phyloP scores from a whole-genome alignment of 1,140 invertebrate species.

The Telenomus remus region DNA sequence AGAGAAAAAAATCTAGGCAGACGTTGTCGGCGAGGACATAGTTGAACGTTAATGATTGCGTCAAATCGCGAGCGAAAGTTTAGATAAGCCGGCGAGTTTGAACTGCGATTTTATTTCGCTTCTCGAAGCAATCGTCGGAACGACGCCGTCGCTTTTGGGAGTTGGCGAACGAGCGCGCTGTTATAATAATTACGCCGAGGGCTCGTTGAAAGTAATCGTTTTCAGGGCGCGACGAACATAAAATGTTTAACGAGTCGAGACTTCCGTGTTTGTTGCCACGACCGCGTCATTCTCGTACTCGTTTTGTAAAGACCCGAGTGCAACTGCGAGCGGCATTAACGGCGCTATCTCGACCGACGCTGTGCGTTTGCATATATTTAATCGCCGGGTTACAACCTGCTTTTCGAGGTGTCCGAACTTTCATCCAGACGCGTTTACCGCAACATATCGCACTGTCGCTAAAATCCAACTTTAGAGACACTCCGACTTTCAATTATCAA shows the following conservation, averaged over 20 bases:
- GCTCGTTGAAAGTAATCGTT: constrained; percentile 47
- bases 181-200: constrained; percentile 39
- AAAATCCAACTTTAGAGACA: too few species aligned
- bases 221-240: constrained; percentile 31
- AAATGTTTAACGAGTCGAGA: constrained; percentile 47
- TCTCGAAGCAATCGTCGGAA: constrained; percentile 22
- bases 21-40: too few species aligned
- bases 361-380: constrained; percentile 43
- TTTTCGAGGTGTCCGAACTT: constrained; percentile 45
- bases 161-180: constrained; percentile 16
- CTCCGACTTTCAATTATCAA: not conserved
- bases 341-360: constrained; percentile 53
- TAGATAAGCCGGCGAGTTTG: constrained; percentile 20
- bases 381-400: constrained; percentile 36
- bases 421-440: constrained; percentile 24
- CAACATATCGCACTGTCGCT: too few species aligned
- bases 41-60: constrained; percentile 39
- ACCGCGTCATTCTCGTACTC: constrained; percentile 10
- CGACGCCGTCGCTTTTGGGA: constrained; percentile 25
- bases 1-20: constrained; percentile 63
- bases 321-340: constrained; percentile 51
- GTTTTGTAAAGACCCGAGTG: constrained; percentile 8
- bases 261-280: constrained; percentile 16
- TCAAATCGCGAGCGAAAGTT: constrained; percentile 29
- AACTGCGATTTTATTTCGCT: constrained; percentile 15